Base-by-base conservation (phyloP, 2,113 vertebrate species). In the Blennius ocellaris region DNA sequence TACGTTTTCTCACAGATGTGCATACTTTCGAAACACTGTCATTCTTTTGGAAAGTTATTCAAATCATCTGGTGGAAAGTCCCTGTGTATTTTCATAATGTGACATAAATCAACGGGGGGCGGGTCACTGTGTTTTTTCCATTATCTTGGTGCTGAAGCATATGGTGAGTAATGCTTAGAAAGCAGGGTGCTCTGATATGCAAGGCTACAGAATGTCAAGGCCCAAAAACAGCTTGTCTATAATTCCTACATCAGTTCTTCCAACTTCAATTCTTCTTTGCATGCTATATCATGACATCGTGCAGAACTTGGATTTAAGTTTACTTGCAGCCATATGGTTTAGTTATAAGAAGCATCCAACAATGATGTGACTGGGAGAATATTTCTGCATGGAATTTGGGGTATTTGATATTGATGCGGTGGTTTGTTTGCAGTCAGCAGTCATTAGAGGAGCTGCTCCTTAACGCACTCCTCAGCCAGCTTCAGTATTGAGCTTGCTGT, bases 371-470 rank as follows among this genome's bases (percentile, higher is more conserved):
- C 7, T 16, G 47, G 1, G 8, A 14, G 39, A 16, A 3, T 36
- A 50, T 54, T 61, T 47, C 21, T 21, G 45, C 39, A 15, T 9
- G 52, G 11, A 66, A 45, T 30, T 30, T 30, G 21, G 21, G 5
- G n/a, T 4, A 64, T 73, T 69, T 56, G 49, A 21, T 55, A 64
- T 41, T 49, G 39, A 69, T 30, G n/a, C 68, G 21, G 0, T 43
- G 41, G 41, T 43, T 60, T 79, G 75, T 73, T 51, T 41, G 11
- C 45, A 73, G 55, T 72, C 72, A 61, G 70, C 66, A 70, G 11
- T 68, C 14, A 7, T 76, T 64, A 15, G 11, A 84, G 17, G 39
- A 69, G 51, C 37, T 71, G 70, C 50, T 61, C 5, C 0, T 71
- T 37, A 45, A 73, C 59, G 63, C 62, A 82, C 30, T 57, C 72